Conservation (phyloP, 2,113 vertebrate genomes). For the Gopherus flavomarginatus region DNA sequence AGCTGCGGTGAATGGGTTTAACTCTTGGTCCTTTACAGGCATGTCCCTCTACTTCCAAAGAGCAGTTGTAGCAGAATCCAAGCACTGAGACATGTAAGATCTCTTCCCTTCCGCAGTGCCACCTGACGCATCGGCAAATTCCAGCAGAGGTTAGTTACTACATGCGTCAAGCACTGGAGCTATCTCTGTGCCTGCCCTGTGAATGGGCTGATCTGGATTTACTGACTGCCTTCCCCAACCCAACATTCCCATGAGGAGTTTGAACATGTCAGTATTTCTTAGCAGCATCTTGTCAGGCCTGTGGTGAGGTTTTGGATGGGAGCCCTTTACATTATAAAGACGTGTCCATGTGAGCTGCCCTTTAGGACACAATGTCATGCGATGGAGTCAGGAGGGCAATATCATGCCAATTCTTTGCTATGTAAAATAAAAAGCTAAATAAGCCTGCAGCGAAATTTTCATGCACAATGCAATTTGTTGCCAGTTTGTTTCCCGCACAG, state of each 20-base stretch:
- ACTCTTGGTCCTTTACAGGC: not conserved
- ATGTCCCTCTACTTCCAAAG: not conserved
- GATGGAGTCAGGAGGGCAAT: not conserved
- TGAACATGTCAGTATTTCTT: not conserved
- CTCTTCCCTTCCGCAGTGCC: not conserved
- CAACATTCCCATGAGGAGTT: not conserved
- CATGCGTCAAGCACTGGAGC: not conserved
- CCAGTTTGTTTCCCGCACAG: not conserved
- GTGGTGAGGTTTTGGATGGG: not conserved
- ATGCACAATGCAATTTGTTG: not conserved
- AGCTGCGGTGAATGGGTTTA: not conserved
- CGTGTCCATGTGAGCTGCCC: not conserved
- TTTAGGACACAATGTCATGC: not conserved
- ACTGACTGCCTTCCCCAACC: not conserved
- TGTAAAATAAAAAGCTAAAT: not conserved
- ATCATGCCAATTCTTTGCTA: not conserved
- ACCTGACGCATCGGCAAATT: not conserved
- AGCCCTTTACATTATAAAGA: not conserved
- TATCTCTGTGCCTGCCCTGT: not conserved
- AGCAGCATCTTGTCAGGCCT: not conserved
- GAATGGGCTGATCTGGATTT: not conserved
- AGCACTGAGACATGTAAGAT: not conserved
- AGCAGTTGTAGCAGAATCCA: not conserved
- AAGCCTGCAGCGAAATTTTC: not conserved
- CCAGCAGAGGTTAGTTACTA: not conserved